Base-by-base conservation (phyloP, 2,797 vertebrate genomes). In the Antennarius maculatus region DNA sequence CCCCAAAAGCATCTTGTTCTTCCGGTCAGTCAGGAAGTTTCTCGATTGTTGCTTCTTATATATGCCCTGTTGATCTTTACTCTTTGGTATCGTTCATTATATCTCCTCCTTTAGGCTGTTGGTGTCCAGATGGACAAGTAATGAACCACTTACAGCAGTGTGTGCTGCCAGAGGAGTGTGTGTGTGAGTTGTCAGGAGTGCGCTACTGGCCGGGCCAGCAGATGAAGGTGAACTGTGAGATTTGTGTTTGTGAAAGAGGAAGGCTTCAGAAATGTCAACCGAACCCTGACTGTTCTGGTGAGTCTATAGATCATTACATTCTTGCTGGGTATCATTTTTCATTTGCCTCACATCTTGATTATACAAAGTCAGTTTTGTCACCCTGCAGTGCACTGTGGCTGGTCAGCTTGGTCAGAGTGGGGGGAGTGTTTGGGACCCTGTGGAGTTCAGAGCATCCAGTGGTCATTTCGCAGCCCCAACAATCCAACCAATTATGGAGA, bases 381-480 rank as follows among this genome's bases (percentile, higher is more conserved):
- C 5, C 6, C 58, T 59, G 3, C 76, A 97, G 96, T 96, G 73
- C 90, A 96, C 78, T 98, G 97, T 28, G 94, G 95, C 39, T 98
- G 96, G 96, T 97, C 96, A 0, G 69, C 94, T 0, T 98, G 97
- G 97, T 96, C 96, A 0, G 86, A 92, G 1, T 98, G 96, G 96
- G 95, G 95, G 0, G 92, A 96, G 37, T 98, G 96, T 79, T 83
- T 96, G 76, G 96, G 96, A 0, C 92, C 95, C 0, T 97, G 96
- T 27, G 94, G 95, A 0, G 91, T 95, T 46, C 94, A 95, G 83
- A 96, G 96, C 48, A 90, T 98, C 39, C 96, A 97, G 89, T 98
- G 97, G 97, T 95, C 96, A 0, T 98, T 98, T 77, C 93, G 95
- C 45, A 97, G 96, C 78, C 96, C 96, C n/a, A 95, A 94, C 79